Evolutionary conservation across 2,888 invertebrate species (phyloP).

Genomic region (Cotesia congregata): DNA sequence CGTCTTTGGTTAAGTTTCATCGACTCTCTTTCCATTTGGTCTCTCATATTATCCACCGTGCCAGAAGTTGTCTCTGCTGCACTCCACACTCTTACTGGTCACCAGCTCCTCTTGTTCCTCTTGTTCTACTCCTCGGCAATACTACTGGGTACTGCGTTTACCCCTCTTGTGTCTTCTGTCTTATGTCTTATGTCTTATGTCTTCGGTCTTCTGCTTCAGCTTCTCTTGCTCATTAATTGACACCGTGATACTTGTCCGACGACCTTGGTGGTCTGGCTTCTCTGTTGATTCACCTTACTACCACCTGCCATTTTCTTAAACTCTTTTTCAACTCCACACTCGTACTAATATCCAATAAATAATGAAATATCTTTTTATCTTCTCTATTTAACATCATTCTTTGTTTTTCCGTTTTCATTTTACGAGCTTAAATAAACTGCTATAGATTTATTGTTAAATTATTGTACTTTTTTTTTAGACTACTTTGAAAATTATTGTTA

Average conservation of each 20-base stretch:
- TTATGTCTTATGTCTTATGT: too few relatives aligned
- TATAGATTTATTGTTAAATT: too few relatives aligned
- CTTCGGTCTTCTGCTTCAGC: background rate
- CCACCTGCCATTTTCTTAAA: constrained; percentile 34
- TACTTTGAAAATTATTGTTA: too few relatives aligned
- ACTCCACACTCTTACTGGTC: background rate
- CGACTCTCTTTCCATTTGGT: constrained; percentile 24
- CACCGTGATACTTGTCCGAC: constrained; percentile 65
- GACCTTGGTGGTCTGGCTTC: constrained; percentile 67
- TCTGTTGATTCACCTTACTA: constrained; percentile 24
- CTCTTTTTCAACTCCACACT: background rate
- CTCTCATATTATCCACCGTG: constrained; percentile 26
- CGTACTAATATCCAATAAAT: background rate
- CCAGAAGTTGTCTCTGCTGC: constrained; percentile 27
- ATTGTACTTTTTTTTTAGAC: too few relatives aligned
- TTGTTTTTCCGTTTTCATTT: too few relatives aligned
- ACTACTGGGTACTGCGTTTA: constrained; percentile 7
- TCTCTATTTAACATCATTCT: background rate
- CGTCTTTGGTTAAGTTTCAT: constrained; percentile 6
- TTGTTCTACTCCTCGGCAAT: constrained; percentile 18
- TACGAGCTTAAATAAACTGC: too few relatives aligned
- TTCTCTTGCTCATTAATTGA: constrained; percentile 67
- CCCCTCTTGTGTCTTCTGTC: constrained; percentile 25
- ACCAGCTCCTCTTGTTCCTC: background rate
- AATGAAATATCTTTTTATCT: background rate